Percentiles rank a stretch among this genome's conserved stretches.
Conservation (phyloP, 2,113 vertebrate genomes). For the Xiphias gladius region DNA sequence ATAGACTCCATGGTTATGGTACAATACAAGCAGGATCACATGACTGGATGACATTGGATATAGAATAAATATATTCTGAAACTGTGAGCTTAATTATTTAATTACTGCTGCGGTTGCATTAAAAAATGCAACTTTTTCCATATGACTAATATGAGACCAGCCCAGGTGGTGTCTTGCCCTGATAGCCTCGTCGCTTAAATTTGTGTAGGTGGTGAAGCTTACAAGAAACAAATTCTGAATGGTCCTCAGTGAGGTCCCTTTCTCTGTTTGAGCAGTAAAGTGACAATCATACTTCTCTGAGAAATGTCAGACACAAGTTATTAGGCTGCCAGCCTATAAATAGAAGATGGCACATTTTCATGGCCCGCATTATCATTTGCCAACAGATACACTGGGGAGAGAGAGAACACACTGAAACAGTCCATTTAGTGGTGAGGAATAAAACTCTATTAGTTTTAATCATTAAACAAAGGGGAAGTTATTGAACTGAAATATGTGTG, state of each 20-base stretch:
- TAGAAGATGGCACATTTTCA: conserved; percentile 77
- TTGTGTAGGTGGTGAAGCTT: background rate
- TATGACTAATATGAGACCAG: background rate
- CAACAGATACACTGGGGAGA: conserved; percentile 73
- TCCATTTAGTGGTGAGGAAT: conserved; percentile 71
- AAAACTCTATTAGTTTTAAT: conserved; percentile 80
- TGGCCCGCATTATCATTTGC: conserved; percentile 75
- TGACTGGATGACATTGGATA: too few species aligned
- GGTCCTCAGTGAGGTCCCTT: background rate
- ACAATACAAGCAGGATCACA: too few species aligned
- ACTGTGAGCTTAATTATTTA: too few species aligned
- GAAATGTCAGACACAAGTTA: conserved; percentile 77
- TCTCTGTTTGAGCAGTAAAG: conserved; percentile 53
- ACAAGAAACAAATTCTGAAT: background rate
- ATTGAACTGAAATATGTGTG: conserved; percentile 71
- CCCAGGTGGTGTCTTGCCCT: background rate
- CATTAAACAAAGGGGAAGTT: conserved; percentile 72
- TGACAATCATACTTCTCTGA: conserved; percentile 59
- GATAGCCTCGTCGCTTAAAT: background rate
- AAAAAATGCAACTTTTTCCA: background rate
- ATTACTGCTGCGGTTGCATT: background rate
- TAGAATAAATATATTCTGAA: too few species aligned
- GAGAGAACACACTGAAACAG: conserved; percentile 56
- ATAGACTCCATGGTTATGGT: too few species aligned
- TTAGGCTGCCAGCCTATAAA: conserved; percentile 78